phyloP scores from a whole-genome alignment of 1,140 invertebrate genomes.

The Frieseomelitta varia region DNA sequence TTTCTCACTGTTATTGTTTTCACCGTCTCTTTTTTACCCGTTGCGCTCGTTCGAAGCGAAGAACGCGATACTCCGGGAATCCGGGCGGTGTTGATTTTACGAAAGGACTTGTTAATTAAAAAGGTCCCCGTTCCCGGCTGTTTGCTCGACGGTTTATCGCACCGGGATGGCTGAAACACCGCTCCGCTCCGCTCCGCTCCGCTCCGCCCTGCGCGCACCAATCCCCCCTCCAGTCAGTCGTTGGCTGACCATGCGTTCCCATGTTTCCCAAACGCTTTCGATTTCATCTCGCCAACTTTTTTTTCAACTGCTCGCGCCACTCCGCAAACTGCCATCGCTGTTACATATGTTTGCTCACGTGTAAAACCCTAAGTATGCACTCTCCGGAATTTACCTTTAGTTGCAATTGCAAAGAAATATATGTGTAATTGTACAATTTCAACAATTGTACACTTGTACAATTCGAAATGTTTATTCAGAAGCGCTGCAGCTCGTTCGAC shows the following conservation, averaged over 20 bases:
- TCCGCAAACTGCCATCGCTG: no score
- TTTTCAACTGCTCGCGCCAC: background rate
- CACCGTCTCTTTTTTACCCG: background rate
- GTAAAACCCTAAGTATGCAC: background rate
- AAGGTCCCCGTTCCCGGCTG: background rate
- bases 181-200: no score
- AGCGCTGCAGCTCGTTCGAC: no score
- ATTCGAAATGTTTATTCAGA: no score
- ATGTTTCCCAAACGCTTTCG: background rate
- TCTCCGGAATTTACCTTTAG: no score
- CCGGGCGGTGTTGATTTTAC: conserved; percentile 24
- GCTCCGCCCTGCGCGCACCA: no score
- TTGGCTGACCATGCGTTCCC: no score
- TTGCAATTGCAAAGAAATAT: no score
- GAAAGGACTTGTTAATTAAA: conserved; percentile 33
- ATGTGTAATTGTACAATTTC: no score
- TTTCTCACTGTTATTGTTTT: conserved; percentile 37
- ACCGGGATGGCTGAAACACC: background rate
- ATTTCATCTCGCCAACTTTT: background rate
- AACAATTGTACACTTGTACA: no score
- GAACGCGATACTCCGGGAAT: conserved; percentile 43
- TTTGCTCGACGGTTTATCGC: conserved; percentile 5
- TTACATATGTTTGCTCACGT: no score
- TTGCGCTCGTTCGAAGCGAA: background rate
- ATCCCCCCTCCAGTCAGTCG: no score